Evolutionary conservation across 2,888 invertebrate species (phyloP), one percentile per base, ranked within the genome.

Genomic region (Phragmatobia fuliginosa): DNA sequence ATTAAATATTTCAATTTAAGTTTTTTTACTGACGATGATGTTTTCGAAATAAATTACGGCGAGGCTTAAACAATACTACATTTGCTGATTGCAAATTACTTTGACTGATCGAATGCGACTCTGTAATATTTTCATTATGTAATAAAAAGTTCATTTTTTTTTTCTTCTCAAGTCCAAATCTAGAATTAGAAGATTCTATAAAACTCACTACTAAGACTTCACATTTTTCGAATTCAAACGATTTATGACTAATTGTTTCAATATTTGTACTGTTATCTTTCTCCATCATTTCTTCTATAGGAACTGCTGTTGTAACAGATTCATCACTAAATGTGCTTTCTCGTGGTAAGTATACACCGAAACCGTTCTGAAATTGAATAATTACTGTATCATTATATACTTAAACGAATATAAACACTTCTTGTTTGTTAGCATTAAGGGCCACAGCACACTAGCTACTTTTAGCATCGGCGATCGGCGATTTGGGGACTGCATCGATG

Each of bases 271-370:
- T 62, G n/a, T 18, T 28, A 14, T 49, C 45, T 45, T 66, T 41
- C 14, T 45, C 41, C 1, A 32, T 32, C 11, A 18, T 28, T 60
- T 60, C 66, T 16, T 66, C 66, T 33, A 33, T 25, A 45, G 16
- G 8, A 45, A 58, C 41, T 5, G 31, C 31, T 25, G 49, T 18
- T 1, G 94, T 94, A 32, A 90, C 72, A 72, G 92, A 94, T 0
- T 67, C 67, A 0, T 68, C 74, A 41, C 66, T 71, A 61, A 73
- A 88, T 2, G 72, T 49, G 4, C 61, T 74, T 0, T 74, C 76
- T 3, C 76, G 74, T 0, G 94, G 93, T 21, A 91, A 67, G 72
- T 94, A 94, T 56, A 94, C 92, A 10, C 94, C 94, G 67, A 94
- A 94, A 36, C 94, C 90, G 70, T 94, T 94, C 94, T 94, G 79